Conservation (phyloP, 2,888 invertebrate species). For the Scaptomyza flava region DNA sequence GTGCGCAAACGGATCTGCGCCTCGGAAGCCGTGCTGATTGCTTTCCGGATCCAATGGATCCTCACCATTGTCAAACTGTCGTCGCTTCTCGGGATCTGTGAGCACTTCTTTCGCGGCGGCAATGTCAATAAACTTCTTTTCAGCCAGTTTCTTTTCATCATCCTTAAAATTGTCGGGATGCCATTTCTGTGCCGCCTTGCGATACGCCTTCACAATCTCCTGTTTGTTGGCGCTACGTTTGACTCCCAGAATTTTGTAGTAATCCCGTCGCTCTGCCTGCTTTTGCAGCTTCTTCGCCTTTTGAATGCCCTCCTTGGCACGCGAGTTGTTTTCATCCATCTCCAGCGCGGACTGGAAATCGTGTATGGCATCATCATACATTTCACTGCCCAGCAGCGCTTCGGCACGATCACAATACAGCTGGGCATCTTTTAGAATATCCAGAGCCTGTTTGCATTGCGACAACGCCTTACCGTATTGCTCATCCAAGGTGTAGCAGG, state of each 20-base stretch:
- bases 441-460: conserved; percentile 92
- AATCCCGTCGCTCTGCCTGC: conserved; percentile 96
- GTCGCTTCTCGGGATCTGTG: conserved; percentile 95
- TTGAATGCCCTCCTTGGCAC: conserved; percentile 95
- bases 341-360: conserved; percentile 94
- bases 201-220: conserved; percentile 97
- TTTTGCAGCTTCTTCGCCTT: conserved; percentile 96
- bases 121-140: conserved; percentile 99
- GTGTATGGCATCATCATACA: conserved; percentile 96
- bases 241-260: conserved; percentile 94
- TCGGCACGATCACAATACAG: conserved; percentile 96
- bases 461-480: conserved; percentile 89
- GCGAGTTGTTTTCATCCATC: conserved; percentile 90
- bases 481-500: conserved; percentile 90
- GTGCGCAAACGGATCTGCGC: conserved; percentile 92
- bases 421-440: conserved; percentile 90
- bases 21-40: conserved; percentile 85
- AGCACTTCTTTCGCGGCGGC: conserved; percentile 98
- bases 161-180: conserved; percentile 98
- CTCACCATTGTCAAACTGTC: conserved; percentile 96
- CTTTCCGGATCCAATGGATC: conserved; percentile 99
- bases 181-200: conserved; percentile 99
- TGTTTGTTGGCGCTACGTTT: conserved; percentile 95
- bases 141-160: conserved; percentile 96
- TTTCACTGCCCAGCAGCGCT: conserved; percentile 93